A percentile compares a stretch with the other conserved stretches of the same genome.
Conservation (phyloP, 2,797 vertebrate genomes). For the Glyptemys insculpta region DNA sequence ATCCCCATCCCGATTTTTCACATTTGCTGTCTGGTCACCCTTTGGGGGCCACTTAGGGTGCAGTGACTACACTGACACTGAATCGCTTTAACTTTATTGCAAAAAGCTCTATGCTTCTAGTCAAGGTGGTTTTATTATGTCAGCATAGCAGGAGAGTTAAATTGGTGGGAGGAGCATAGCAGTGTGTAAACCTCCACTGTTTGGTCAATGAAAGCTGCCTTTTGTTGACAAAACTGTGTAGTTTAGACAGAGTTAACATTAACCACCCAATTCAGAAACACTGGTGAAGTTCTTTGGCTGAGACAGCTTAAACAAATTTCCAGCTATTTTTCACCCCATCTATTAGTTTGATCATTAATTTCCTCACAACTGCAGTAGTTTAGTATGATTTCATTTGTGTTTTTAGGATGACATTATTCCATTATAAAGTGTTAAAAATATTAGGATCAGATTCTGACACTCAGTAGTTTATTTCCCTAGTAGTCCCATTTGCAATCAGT, state of each 20-base stretch:
- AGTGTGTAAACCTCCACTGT: too few relatives aligned
- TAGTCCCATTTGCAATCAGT: constrained; percentile 40
- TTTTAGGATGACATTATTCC: neutral
- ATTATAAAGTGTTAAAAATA: neutral
- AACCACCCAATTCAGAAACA: constrained; percentile 12
- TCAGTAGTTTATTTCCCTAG: constrained; percentile 18
- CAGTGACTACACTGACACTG: too few relatives aligned
- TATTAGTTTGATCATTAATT: constrained; percentile 9
- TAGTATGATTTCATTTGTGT: constrained; percentile 41
- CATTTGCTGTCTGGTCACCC: too few relatives aligned
- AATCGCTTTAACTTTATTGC: too few relatives aligned
- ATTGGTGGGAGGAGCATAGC: too few relatives aligned
- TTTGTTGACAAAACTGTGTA: too few relatives aligned
- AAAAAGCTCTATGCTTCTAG: too few relatives aligned
- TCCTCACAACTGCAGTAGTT: neutral
- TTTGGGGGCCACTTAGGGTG: too few relatives aligned
- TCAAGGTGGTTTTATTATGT: too few relatives aligned
- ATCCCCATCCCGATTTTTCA: too few relatives aligned
- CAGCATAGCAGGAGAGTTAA: too few relatives aligned
- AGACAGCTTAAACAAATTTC: neutral
- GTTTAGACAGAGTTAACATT: neutral
- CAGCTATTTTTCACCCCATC: neutral
- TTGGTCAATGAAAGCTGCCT: too few relatives aligned
- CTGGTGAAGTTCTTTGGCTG: neutral
- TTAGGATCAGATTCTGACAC: neutral